A percentile compares a stretch with the other conserved stretches of the same genome.
These are phyloP conservation scores for Conomelus anceps DNA, from an alignment of 2,888 invertebrate species.

Conservation along the genomic window DNA sequence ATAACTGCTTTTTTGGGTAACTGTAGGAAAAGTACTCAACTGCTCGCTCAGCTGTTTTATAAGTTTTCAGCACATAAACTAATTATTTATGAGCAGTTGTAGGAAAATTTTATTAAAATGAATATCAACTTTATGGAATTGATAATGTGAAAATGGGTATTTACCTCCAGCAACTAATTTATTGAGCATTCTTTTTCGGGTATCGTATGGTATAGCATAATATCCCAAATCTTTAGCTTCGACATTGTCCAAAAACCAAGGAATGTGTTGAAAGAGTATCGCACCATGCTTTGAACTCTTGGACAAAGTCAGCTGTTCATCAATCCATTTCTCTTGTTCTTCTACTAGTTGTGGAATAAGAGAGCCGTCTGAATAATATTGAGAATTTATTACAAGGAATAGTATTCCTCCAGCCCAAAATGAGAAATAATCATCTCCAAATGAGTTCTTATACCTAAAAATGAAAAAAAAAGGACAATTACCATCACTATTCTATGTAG, in stretches of 20 bases:
- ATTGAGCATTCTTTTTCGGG: slow-evolving; percentile 40
- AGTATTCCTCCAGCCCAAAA: slow-evolving; percentile 46
- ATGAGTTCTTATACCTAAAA: slow-evolving; percentile 37
- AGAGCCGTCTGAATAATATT: slow-evolving; percentile 38
- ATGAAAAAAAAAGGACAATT: neutral
- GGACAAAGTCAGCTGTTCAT: slow-evolving; percentile 38
- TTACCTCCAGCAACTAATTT: slow-evolving; percentile 42
- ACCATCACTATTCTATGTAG: neutral
- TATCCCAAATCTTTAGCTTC: slow-evolving; percentile 40
- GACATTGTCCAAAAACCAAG: slow-evolving; percentile 41
- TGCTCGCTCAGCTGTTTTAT: too few relatives aligned
- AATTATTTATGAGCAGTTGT: too few relatives aligned
- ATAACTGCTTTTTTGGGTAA: too few relatives aligned
- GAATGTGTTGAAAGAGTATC: slow-evolving; percentile 46
- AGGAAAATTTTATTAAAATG: neutral
- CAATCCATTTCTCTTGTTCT: slow-evolving; percentile 44
- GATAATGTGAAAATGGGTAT: neutral
- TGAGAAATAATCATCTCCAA: slow-evolving; percentile 47
- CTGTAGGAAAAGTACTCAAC: too few relatives aligned
- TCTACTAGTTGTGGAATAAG: slow-evolving; percentile 38
- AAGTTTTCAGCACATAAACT: too few relatives aligned
- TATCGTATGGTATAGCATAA: slow-evolving; percentile 40
- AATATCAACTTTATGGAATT: too few relatives aligned
- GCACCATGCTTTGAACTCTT: slow-evolving; percentile 7
- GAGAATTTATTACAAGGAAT: slow-evolving; percentile 47